Evolutionary conservation across 2,113 vertebrate genomes (phyloP).

Genomic region (Pelusios castaneus): DNA sequence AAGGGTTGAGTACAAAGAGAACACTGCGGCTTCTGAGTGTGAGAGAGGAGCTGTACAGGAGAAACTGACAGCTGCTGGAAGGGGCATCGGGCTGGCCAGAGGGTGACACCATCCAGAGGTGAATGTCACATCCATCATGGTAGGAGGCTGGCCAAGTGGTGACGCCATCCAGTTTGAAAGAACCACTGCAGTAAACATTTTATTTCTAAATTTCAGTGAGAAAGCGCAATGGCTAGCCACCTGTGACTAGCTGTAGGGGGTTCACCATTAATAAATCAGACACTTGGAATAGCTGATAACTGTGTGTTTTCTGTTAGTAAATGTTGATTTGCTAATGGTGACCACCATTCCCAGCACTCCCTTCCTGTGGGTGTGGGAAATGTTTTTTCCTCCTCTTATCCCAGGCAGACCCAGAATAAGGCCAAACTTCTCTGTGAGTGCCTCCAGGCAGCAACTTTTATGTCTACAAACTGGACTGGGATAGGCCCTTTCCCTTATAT

Average conservation of each 20-base stretch:
- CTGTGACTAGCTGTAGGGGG: background rate
- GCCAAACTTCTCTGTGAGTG: background rate
- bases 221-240: background rate
- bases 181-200: background rate
- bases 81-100: too few species aligned
- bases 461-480: slow-evolving; percentile 52
- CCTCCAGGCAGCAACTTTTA: slow-evolving; percentile 49
- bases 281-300: slow-evolving; percentile 22
- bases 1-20: too few species aligned
- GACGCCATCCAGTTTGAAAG: background rate
- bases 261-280: slow-evolving; percentile 24
- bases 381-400: slow-evolving; percentile 19
- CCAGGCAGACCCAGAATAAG: slow-evolving; percentile 1
- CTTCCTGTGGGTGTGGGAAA: background rate
- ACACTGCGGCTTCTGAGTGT: too few species aligned
- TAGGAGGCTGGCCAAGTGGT: too few species aligned
- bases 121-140: background rate
- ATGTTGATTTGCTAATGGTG: slow-evolving; percentile 55
- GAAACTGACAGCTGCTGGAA: too few species aligned
- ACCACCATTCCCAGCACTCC: slow-evolving; percentile 19
- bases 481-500: slow-evolving; percentile 67
- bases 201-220: slow-evolving; percentile 10
- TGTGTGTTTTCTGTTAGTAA: slow-evolving; percentile 39
- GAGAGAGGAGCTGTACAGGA: too few species aligned
- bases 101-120: too few species aligned